phyloP scores from a whole-genome alignment of 2,888 invertebrate genomes.

The Thymelicus sylvestris region DNA sequence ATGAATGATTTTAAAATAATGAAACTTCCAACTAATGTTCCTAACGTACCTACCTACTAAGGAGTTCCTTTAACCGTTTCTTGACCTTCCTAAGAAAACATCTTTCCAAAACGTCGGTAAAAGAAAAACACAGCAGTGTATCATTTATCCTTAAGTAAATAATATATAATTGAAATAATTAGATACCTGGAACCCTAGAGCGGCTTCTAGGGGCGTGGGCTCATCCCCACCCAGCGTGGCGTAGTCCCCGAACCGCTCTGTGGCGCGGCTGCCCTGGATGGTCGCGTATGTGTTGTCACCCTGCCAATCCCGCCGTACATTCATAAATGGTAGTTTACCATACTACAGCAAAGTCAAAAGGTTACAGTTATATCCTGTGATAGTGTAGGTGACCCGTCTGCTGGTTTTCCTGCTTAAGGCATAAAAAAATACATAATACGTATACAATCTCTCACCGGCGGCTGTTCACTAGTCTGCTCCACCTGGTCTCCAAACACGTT shows the following conservation, averaged over 20 bases:
- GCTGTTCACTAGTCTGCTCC: conserved; percentile 53
- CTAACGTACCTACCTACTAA: too few species aligned
- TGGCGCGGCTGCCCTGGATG: conserved; percentile 88
- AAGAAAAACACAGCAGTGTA: too few species aligned
- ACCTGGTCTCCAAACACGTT: conserved; percentile 90
- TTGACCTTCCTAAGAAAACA: too few species aligned
- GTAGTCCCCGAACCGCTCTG: conserved; percentile 85
- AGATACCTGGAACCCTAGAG: conserved; percentile 75
- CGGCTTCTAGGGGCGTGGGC: conserved; percentile 74
- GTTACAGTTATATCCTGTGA: too few species aligned
- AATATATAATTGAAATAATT: conserved; percentile 43
- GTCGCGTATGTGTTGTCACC: conserved; percentile 92
- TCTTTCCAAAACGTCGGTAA: too few species aligned
- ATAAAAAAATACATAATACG: too few species aligned
- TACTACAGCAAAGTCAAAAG: background rate
- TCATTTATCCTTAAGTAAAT: too few species aligned
- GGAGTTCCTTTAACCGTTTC: too few species aligned
- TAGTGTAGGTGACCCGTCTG: too few species aligned
- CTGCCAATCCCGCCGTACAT: conserved; percentile 55
- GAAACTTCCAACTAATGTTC: too few species aligned
- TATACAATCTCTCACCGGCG: conserved; percentile 41
- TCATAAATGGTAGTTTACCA: background rate
- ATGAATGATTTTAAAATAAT: too few species aligned
- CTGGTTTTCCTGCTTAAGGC: too few species aligned
- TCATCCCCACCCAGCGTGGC: conserved; percentile 85